phyloP scores from a whole-genome alignment of 2,888 invertebrate genomes.

The Malthinus flaveolus region DNA sequence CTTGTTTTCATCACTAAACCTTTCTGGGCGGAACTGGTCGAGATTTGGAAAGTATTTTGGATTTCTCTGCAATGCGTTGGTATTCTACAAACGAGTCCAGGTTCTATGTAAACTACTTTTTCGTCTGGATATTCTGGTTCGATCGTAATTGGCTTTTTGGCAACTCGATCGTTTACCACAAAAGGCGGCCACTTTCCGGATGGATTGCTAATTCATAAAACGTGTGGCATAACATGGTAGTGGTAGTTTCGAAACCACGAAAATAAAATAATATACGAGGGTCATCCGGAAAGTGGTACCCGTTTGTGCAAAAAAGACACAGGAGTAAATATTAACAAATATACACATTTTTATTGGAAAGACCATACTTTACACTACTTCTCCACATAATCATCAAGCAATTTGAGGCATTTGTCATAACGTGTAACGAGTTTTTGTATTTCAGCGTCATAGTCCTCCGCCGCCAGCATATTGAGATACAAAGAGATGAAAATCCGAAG shows the following conservation, averaged over 20 bases:
- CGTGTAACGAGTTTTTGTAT: no score
- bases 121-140: neutral
- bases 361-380: no score
- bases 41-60: neutral
- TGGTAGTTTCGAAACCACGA: conserved; percentile 58
- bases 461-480: no score
- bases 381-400: no score
- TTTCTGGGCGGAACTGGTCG: neutral
- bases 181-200: conserved; percentile 37
- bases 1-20: conserved; percentile 1
- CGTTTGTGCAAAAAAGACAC: neutral
- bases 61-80: neutral
- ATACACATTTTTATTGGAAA: no score
- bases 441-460: no score
- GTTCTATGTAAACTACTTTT: neutral
- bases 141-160: neutral
- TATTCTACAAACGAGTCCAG: neutral
- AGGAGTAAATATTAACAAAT: no score
- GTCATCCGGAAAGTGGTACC: conserved; percentile 31
- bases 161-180: no score
- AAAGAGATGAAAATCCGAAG: no score
- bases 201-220: conserved; percentile 62
- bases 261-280: conserved; percentile 59
- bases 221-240: conserved; percentile 56
- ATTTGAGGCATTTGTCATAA: no score